phyloP scores from a whole-genome alignment of 2,888 invertebrate genomes.

The Diarsia mendica region DNA sequence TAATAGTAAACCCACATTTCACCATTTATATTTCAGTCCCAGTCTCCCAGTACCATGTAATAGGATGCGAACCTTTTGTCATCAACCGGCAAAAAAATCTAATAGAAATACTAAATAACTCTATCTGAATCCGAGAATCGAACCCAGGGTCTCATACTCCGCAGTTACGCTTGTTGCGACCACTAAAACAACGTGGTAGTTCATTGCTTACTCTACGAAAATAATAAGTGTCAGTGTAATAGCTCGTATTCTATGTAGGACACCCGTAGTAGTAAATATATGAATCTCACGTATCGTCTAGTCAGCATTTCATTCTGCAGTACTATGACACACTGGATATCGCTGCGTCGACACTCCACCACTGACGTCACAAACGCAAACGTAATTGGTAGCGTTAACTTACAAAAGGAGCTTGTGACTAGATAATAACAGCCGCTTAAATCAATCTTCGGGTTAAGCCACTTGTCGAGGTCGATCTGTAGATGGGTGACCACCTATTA shows the following conservation, averaged over 20 bases:
- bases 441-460: too few relatives aligned
- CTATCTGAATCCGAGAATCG: background rate
- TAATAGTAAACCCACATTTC: background rate
- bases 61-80: background rate
- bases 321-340: constrained; percentile 2
- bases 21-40: background rate
- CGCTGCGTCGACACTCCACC: constrained; percentile 5
- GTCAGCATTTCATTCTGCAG: constrained; percentile 25
- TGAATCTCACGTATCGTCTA: constrained; percentile 11
- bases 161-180: background rate
- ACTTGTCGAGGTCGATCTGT: too few relatives aligned
- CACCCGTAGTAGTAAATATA: constrained; percentile 10
- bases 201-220: background rate
- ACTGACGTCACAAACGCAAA: constrained; percentile 29
- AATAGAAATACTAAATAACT: background rate
- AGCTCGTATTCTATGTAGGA: background rate
- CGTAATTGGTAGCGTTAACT: constrained; percentile 27
- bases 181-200: background rate
- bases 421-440: too few relatives aligned
- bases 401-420: background rate
- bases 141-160: background rate
- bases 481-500: too few relatives aligned
- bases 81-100: background rate
- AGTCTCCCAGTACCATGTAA: too few relatives aligned
- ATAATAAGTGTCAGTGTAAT: constrained; percentile 2